These are phyloP conservation scores for Idaea biselata DNA, from an alignment of 2,888 invertebrate genomes.

Conservation along the genomic window DNA sequence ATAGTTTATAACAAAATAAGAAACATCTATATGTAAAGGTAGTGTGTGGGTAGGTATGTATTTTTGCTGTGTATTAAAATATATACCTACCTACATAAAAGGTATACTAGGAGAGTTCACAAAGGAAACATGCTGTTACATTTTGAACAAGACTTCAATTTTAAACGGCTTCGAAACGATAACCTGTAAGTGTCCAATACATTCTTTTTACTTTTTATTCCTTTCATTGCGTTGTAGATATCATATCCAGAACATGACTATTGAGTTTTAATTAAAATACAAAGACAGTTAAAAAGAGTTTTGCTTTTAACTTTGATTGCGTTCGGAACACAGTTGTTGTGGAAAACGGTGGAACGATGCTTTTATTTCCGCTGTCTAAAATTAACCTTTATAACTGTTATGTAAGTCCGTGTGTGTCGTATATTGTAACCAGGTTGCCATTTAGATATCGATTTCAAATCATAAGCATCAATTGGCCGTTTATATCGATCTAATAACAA, in stretches of 20 bases:
- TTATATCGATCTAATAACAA: slow-evolving; percentile 12
- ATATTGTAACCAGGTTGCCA: slow-evolving; percentile 14
- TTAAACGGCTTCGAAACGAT: not conserved
- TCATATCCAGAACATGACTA: not conserved
- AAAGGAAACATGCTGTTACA: not conserved
- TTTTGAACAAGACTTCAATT: not conserved
- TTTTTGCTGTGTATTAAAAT: not conserved
- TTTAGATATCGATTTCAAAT: slow-evolving; percentile 17
- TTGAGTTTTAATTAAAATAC: slow-evolving; percentile 1
- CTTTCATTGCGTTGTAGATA: not conserved
- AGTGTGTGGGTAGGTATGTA: not conserved
- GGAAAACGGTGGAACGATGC: not conserved
- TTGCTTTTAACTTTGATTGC: not conserved
- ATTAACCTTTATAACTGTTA: slow-evolving; percentile 1
- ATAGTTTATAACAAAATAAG: not conserved
- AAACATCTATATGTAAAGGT: not conserved
- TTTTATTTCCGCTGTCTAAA: not conserved
- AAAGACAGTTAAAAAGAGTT: not conserved
- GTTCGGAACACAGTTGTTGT: not conserved
- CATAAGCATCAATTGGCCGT: slow-evolving; percentile 15
- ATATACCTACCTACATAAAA: too few species aligned
- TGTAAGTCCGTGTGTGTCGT: slow-evolving; percentile 7
- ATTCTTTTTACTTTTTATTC: not conserved
- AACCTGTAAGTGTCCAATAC: not conserved
- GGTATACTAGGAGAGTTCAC: not conserved